Evolutionary conservation across 2,113 vertebrate genomes (phyloP).

Genomic region (Sterna hirundo): DNA sequence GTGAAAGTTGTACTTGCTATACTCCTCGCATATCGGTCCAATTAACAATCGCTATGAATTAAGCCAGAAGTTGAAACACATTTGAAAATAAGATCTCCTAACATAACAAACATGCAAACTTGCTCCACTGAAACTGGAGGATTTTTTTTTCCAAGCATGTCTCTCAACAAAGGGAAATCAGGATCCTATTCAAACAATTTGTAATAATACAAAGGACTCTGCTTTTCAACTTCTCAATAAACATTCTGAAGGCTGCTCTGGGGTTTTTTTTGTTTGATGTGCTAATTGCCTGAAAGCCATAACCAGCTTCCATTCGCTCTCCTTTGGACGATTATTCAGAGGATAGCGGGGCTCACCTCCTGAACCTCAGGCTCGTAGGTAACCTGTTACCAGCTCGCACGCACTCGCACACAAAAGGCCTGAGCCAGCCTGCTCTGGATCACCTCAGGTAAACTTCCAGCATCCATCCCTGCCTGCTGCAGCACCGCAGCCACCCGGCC

Average conservation of each 20-base stretch:
- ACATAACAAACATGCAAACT: conserved; percentile 5
- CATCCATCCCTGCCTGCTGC: background rate
- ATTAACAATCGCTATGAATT: conserved; percentile 56
- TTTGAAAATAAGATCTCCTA: conserved; percentile 27
- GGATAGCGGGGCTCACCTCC: background rate
- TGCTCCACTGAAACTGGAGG: conserved; percentile 12
- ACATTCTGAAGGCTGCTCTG: conserved; percentile 27
- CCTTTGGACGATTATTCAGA: background rate
- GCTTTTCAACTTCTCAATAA: conserved; percentile 50
- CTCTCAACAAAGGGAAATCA: conserved; percentile 64
- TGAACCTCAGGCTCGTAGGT: background rate
- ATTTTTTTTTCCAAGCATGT: background rate
- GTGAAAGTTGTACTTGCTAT: conserved; percentile 45
- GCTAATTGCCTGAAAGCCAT: conserved; percentile 45
- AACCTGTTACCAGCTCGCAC: background rate
- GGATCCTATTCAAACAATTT: conserved; percentile 57
- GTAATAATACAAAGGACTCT: conserved; percentile 48
- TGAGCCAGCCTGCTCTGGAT: background rate
- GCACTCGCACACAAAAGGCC: conserved; percentile 36
- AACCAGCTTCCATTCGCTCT: background rate
- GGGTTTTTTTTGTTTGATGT: conserved; percentile 44
- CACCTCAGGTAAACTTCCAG: background rate
- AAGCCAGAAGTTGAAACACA: conserved; percentile 48
- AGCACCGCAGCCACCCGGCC: background rate
- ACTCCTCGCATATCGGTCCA: conserved; percentile 16